Conservation (phyloP, 2,113 vertebrate genomes). For the Grallaria varia region DNA sequence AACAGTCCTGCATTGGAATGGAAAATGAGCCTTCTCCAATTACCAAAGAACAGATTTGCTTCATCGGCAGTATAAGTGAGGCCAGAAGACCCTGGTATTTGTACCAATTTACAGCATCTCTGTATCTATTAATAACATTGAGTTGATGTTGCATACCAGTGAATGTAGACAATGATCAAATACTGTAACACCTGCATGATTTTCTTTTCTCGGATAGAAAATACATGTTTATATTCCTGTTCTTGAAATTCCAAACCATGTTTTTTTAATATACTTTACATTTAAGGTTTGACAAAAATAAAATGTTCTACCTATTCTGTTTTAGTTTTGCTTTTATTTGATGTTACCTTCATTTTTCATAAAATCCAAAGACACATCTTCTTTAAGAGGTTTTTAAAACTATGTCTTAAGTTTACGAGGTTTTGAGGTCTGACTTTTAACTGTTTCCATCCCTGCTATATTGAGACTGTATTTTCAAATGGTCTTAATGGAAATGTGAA, state of each 20-base stretch:
- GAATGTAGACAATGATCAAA: constrained; percentile 32
- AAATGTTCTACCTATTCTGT: constrained; percentile 51
- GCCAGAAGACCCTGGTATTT: constrained; percentile 31
- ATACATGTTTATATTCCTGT: constrained; percentile 52
- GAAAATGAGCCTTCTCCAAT: constrained; percentile 40
- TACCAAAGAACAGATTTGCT: constrained; percentile 77
- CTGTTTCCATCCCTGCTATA: background rate
- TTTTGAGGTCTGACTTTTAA: background rate
- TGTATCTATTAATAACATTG: constrained; percentile 35
- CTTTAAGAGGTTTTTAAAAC: background rate
- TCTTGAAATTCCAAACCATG: constrained; percentile 47
- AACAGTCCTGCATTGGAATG: constrained; percentile 33
- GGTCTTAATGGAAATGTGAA: background rate
- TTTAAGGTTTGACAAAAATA: constrained; percentile 56
- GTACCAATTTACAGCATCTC: constrained; percentile 30
- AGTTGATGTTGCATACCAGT: constrained; percentile 29
- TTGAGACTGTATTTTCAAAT: constrained; percentile 9
- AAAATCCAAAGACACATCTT: background rate
- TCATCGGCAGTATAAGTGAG: constrained; percentile 25
- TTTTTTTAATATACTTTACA: constrained; percentile 54
- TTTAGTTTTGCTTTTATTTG: constrained; percentile 49
- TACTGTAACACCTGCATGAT: constrained; percentile 19
- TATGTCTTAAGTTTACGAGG: background rate
- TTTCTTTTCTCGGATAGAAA: constrained; percentile 41
- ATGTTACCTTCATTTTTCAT: constrained; percentile 18